Evolutionary conservation across 1,140 invertebrate species (phyloP), one percentile per base, ranked within the genome.

Genomic region (Sesamia nonagrioides): DNA sequence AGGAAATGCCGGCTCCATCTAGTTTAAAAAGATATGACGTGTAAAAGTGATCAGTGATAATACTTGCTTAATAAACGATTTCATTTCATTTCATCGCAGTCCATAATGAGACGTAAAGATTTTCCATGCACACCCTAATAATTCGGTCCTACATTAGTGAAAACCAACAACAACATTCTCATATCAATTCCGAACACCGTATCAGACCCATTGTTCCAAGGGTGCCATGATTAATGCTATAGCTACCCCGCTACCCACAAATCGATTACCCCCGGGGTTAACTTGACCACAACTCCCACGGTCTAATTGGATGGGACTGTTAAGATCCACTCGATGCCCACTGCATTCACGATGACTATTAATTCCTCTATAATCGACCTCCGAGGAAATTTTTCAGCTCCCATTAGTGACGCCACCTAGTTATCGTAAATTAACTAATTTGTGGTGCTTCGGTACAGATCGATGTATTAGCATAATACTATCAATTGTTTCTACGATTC

Each of bases 221-320:
- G 27, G 66, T 42, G 5, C 18, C 42, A 50, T 50, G 66, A 69
- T 69, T 45, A 50, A 69, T 50, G 42, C 33, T n/a, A 69, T 33
- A 69, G n/a, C 2, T 54, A 40, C 58, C 42, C 5, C 2, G 1
- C 1, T 4, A 42, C 27, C 18, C 66, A 17, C 68, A 71, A 71
- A 54, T 54, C 68, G 48, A 71, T 54, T 37, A 35, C 13, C 21
- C 15, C 6, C 40, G 7, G 42, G 42, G 42, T 69, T 33, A 50
- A 69, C 42, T 69, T 15, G 66, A 69, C 42, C 37, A 15, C 9
- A 48, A 42, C 18, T 8, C 40, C 42, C 45, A 18, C 50, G 1
- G 7, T 35, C 40, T 71, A 71, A 71, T 71, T 71, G 68, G 48
- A 71, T 71, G 50, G 48, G 48, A 71, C 33, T 71, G 66, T 50